Base-by-base conservation (phyloP, 2,797 vertebrate species). In the Coreius guichenoti region DNA sequence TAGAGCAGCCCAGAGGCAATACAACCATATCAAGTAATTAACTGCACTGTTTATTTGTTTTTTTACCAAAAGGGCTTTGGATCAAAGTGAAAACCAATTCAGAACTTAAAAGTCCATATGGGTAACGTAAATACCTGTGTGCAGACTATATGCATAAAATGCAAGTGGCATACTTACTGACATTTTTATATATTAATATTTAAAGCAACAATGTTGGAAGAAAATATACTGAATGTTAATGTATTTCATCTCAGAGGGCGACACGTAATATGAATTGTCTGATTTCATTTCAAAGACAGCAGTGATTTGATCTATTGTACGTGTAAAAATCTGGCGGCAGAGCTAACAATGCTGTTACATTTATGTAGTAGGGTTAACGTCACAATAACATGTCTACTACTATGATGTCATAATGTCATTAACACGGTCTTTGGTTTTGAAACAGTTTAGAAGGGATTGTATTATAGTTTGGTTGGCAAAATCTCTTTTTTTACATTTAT, bases 121-220 rank as follows among this genome's bases (percentile, higher is more conserved):
- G 92, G 92, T 92, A 91, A 89, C 93, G 93, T 95, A 94, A 92
- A 94, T 94, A 94, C 78, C 81, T 92, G 91, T 94, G 76, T 93
- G 92, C 93, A 92, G 91, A 91, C 91, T 86, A 91, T 90, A 93
- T 89, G 92, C 92, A 93, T 89, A 89, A 92, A 90, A 87, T 87
- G 89, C 89, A 91, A 91, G 89, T 49, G 31, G 87, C 91, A 91
- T 87, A 83, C 67, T 90, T 87, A 87, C 74, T 21, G 81, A 88
- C 56, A 90, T 81, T 79, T 88, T 87, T 88, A 86, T 86, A 85
- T 89, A 68, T 81, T 81, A 65, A 83, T 88, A 76, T 88, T 82
- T 84, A 79, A 85, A 83, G 72, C 80, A 83, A 82, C 76, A 81
- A 61, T 80, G 68, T 75, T 31, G 29, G 51, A 51, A 17, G 45